Percentiles rank a stretch among this genome's conserved stretches.
Conservation (phyloP, 1,140 invertebrate genomes). For the Amyelois transitella region DNA sequence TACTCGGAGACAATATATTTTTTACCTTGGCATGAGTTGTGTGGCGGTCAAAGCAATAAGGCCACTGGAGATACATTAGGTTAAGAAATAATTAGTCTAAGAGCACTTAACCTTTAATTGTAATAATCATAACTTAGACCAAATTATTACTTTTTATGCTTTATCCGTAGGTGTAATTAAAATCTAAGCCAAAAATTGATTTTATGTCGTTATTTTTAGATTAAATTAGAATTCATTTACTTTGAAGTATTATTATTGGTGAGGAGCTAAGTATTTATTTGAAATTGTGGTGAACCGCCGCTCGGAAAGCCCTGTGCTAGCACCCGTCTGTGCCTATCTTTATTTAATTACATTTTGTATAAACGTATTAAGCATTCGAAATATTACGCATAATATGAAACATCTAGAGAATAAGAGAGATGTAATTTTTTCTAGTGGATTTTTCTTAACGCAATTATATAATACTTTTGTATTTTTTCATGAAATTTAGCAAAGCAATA, state of each 20-base stretch:
- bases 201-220: constrained; percentile 60
- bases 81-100: constrained; percentile 71
- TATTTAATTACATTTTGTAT: constrained; percentile 27
- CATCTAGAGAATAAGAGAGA: constrained; percentile 50
- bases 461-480: constrained; percentile 73
- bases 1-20: background rate
- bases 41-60: constrained; percentile 26
- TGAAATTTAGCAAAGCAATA: constrained; percentile 61
- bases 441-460: constrained; percentile 58
- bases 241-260: constrained; percentile 70
- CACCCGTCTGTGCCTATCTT: constrained; percentile 17
- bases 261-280: constrained; percentile 63
- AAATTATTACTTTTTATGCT: constrained; percentile 71
- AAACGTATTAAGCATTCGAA: constrained; percentile 36
- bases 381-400: constrained; percentile 66
- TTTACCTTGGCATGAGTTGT: constrained; percentile 34
- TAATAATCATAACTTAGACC: constrained; percentile 71
- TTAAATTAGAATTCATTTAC: constrained; percentile 56
- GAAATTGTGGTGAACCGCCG: constrained; percentile 27
- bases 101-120: constrained; percentile 66
- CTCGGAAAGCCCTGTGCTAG: constrained; percentile 19
- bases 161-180: constrained; percentile 70
- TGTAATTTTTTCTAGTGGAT: constrained; percentile 67
- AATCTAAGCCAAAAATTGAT: constrained; percentile 73
- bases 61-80: constrained; percentile 51